Conservation (phyloP, 2,797 vertebrate species). For the Onychomys arenicola region DNA sequence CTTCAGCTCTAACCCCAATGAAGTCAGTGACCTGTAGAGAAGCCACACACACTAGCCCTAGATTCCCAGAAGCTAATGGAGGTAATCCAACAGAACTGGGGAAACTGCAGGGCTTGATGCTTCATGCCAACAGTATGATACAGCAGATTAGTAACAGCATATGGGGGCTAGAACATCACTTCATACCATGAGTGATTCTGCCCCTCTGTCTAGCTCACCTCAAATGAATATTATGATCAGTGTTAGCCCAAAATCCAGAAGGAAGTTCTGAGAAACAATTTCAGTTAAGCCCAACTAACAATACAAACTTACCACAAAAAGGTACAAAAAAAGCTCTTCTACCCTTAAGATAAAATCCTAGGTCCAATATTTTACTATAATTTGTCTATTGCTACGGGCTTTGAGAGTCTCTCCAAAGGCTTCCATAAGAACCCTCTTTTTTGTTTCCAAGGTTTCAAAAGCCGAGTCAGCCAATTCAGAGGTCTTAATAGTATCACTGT, state of each 20-base stretch:
- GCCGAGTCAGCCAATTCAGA: neutral
- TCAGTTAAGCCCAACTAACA: neutral
- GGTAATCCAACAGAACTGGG: neutral
- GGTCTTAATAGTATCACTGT: neutral
- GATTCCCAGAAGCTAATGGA: neutral
- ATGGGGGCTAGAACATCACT: neutral
- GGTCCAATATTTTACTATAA: neutral
- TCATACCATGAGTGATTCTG: neutral
- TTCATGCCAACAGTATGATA: neutral
- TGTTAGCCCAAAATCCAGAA: conserved; percentile 25
- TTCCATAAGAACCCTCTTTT: neutral
- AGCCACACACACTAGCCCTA: neutral
- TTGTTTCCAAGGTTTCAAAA: neutral
- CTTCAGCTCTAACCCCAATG: neutral
- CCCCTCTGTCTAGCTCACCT: neutral
- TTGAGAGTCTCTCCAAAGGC: neutral
- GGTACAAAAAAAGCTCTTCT: neutral
- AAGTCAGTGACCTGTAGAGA: neutral
- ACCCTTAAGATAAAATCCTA: neutral
- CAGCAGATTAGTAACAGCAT: neutral
- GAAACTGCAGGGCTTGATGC: neutral
- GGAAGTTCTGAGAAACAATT: neutral
- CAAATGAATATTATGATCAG: neutral
- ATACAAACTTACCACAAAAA: neutral
- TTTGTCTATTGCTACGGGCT: neutral